Evolutionary conservation across 2,797 vertebrate species (phyloP).

Genomic region (Hozukius guyotensis): DNA sequence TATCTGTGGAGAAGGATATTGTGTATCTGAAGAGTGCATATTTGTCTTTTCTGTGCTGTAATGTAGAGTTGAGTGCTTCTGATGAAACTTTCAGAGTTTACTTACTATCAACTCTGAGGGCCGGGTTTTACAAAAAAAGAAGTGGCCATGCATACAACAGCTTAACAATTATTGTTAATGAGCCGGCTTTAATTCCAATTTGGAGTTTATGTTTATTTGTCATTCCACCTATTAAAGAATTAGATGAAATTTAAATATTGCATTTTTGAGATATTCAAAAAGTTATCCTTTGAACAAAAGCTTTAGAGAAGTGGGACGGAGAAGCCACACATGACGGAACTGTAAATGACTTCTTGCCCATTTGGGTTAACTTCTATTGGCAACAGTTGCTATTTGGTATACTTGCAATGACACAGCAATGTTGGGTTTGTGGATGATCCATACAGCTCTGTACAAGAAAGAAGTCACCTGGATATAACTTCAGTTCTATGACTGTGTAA

Average conservation of each 20-base stretch:
- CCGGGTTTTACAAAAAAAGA: neutral
- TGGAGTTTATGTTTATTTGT: neutral
- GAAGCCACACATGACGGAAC: neutral
- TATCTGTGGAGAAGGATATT: neutral
- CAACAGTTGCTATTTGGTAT: neutral
- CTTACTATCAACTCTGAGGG: neutral
- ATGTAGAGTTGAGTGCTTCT: neutral
- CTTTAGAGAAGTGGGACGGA: neutral
- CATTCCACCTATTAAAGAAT: neutral
- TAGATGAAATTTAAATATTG: neutral
- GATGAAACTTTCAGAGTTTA: neutral
- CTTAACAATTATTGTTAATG: neutral
- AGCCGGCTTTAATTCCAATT: neutral
- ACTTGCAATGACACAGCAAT: neutral
- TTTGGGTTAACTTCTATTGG: neutral
- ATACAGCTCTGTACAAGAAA: too few relatives aligned
- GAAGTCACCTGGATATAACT: neutral
- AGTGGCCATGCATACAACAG: neutral
- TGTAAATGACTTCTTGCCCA: too few relatives aligned
- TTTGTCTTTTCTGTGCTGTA: too few relatives aligned
- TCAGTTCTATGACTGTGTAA: neutral
- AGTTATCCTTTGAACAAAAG: neutral
- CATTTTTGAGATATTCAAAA: neutral
- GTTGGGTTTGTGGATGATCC: neutral
- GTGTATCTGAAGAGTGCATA: neutral